Evolutionary conservation across 2,888 invertebrate genomes (phyloP).

Genomic region (Cyclophora albipunctata): DNA sequence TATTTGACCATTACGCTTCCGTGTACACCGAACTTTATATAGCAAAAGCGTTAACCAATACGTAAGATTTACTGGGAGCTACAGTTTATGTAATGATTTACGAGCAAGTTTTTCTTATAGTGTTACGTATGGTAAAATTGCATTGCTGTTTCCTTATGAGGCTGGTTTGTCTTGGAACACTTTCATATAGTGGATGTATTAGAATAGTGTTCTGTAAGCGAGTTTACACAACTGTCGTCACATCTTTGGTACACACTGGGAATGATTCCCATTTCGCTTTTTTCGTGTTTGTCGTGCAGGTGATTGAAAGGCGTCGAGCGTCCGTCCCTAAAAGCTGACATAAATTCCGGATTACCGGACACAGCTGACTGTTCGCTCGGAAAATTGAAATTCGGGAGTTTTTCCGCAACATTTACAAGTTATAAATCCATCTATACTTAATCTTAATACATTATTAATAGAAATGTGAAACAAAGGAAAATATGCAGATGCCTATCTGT

Average conservation of each 20-base stretch:
- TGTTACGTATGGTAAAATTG: conserved; percentile 12
- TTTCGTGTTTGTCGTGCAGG: conserved; percentile 29
- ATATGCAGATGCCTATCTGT: no score
- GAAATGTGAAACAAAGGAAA: no score
- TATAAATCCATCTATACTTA: background rate
- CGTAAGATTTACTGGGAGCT: no score
- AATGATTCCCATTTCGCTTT: conserved; percentile 33
- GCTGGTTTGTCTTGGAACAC: conserved; percentile 1
- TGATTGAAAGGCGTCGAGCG: conserved; percentile 56
- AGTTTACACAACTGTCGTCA: conserved; percentile 22
- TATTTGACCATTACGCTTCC: no score
- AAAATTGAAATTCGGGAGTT: conserved; percentile 52
- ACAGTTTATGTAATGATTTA: no score
- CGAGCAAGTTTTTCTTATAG: no score
- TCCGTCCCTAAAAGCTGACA: conserved; percentile 40
- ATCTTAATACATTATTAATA: background rate
- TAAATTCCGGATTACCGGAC: conserved; percentile 50
- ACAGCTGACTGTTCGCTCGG: conserved; percentile 50
- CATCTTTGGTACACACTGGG: conserved; percentile 24
- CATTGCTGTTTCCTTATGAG: conserved; percentile 4
- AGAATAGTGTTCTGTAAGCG: conserved; percentile 9
- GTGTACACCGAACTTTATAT: no score
- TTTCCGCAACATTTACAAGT: conserved; percentile 20
- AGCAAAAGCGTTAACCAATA: no score
- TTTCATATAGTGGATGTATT: conserved; percentile 4